phyloP scores from a whole-genome alignment of 1,140 invertebrate species.

The Neoseiulus cucumeris region DNA sequence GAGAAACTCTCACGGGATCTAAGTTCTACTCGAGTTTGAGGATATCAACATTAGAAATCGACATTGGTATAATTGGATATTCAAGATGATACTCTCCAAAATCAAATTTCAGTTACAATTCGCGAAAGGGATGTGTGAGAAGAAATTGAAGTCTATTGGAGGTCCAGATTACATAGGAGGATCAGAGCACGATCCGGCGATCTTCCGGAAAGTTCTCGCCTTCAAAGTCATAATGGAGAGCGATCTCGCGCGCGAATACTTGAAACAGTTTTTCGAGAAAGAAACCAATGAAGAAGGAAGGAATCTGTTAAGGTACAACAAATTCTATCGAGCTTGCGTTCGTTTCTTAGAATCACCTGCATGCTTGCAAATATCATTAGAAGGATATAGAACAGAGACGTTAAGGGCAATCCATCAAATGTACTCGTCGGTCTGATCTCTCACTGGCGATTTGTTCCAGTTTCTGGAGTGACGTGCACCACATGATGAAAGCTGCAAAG shows the following conservation, averaged over 20 bases:
- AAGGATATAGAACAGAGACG: too few species aligned
- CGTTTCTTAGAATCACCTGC: too few species aligned
- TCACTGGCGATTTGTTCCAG: too few species aligned
- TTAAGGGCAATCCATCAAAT: too few species aligned
- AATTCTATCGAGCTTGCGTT: not conserved
- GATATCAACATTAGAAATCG: too few species aligned
- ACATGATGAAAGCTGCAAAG: constrained; percentile 46
- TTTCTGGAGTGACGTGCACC: constrained; percentile 70
- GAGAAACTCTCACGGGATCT: too few species aligned
- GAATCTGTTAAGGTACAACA: not conserved
- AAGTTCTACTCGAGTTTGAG: too few species aligned
- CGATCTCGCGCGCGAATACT: constrained; percentile 35
- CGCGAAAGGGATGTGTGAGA: constrained; percentile 61
- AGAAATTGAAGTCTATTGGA: constrained; percentile 47
- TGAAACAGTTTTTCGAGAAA: constrained; percentile 57
- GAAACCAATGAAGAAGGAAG: constrained; percentile 28
- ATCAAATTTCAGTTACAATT: constrained; percentile 32
- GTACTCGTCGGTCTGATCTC: too few species aligned
- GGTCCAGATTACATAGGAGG: constrained; percentile 40
- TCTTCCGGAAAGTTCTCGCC: constrained; percentile 26
- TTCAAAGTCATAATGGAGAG: constrained; percentile 31
- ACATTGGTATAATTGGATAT: too few species aligned
- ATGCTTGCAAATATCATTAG: too few species aligned
- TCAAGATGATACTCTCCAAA: too few species aligned
- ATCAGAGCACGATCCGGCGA: constrained; percentile 5